Base-by-base conservation (phyloP, 2,113 vertebrate genomes). In the Pelecanoides urinatrix region DNA sequence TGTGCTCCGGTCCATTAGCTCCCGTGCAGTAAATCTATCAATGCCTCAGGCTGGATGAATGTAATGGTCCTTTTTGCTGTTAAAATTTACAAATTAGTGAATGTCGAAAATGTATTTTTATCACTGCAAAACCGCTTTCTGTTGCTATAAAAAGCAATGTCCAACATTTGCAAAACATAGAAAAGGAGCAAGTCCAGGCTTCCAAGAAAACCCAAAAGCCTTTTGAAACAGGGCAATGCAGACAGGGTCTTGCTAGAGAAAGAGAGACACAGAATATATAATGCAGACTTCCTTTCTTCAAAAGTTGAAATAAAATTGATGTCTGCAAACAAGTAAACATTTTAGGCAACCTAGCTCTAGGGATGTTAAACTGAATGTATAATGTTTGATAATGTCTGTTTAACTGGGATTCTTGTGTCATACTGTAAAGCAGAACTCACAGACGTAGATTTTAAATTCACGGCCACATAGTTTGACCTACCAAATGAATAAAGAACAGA, bases 21-120 rank as follows among this genome's bases (percentile, higher is more conserved):
- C 44, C 84, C 52, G 21, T 50, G 87, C 77, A 75, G 87, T 94
- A 92, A 92, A 94, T 92, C 87, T 91, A 61, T 90, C 95, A 78
- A 6, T 87, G 89, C 84, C 84, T 82, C 44, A 49, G 85, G 88
- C 81, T 72, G 78, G 74, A 40, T 79, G 62, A 92, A 82, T 62
- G 34, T n/a, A 90, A 79, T 66, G 36, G 62, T 53, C 87, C 40
- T 30, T 76, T 91, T 73, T 92, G 62, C 81, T 94, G 49, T 76
- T 76, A 75, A 90, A 94, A 92, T 89, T 66, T 84, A 95, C 79
- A 77, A 93, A 90, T 95, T 73, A 34, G 49, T 66, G 50, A 91
- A 87, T 55, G 56, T 50, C 78, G 84, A 70, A 89, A 82, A 91
- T 56, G 22, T 76, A 82, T 73, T 96, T 91, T 90, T 93, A 66